Conservation (phyloP, 2,888 invertebrate genomes). For the Machimus atricapillus region DNA sequence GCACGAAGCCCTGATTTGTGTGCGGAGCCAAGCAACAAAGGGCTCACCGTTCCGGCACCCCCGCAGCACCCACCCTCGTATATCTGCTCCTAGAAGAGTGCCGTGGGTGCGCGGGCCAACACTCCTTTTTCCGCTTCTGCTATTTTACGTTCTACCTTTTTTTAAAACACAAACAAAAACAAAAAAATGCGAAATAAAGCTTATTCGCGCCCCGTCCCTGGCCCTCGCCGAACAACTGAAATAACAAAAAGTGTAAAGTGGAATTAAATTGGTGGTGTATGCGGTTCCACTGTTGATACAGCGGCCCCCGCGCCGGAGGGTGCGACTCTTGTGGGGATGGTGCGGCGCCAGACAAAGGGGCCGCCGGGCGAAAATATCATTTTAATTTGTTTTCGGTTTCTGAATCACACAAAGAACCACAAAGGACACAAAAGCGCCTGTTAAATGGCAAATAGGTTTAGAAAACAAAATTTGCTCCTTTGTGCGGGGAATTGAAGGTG, state of each 20-base stretch:
- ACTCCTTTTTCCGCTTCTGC: neutral
- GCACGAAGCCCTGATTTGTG: conserved; percentile 15
- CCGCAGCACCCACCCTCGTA: neutral
- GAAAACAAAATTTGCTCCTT: conserved; percentile 28
- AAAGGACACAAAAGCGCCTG: conserved; percentile 29
- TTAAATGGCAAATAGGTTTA: conserved; percentile 33
- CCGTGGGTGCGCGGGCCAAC: neutral
- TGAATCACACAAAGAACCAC: conserved; percentile 31
- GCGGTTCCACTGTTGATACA: conserved; percentile 23
- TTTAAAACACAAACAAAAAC: neutral
- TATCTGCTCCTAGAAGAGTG: neutral
- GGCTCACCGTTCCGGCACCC: neutral
- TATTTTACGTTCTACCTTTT: neutral
- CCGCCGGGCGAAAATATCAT: conserved; percentile 30
- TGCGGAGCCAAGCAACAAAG: neutral
- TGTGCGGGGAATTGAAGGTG: conserved; percentile 8
- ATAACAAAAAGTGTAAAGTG: conserved; percentile 35
- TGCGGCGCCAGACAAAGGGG: neutral
- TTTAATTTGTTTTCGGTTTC: conserved; percentile 35
- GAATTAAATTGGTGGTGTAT: conserved; percentile 30
- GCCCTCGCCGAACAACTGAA: neutral
- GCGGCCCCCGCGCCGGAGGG: neutral
- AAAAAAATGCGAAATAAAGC: conserved; percentile 10
- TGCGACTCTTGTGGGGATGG: neutral
- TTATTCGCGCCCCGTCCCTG: neutral